Conservation (phyloP, 2,113 vertebrate species). For the Empidonax traillii region DNA sequence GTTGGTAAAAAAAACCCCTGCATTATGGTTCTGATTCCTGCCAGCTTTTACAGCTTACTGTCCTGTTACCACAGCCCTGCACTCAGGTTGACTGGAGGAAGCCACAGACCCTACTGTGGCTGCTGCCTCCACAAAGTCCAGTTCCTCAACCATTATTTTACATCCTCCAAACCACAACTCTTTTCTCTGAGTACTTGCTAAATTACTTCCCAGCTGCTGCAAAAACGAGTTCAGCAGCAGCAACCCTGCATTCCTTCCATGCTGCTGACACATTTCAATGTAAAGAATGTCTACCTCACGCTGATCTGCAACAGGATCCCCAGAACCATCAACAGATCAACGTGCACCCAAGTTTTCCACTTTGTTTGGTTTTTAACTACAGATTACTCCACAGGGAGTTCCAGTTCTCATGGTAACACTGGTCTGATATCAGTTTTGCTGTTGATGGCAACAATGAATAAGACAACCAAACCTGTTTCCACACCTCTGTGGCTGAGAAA, state of each 20-base stretch:
- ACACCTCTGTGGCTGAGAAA: neutral
- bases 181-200: neutral
- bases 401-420: neutral
- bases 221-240: neutral
- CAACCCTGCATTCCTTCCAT: fast-evolving
- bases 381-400: neutral
- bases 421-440: neutral
- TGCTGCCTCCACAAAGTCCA: neutral
- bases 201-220: neutral
- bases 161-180: too few relatives aligned
- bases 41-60: neutral
- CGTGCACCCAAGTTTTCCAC: neutral
- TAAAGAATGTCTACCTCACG: fast-evolving
- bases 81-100: neutral
- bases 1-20: neutral
- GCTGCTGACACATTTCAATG: neutral
- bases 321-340: fast-evolving
- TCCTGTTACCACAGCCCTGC: neutral
- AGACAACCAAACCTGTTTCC: neutral
- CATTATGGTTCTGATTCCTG: neutral
- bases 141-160: fast-evolving
- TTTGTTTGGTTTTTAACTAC: neutral
- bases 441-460: neutral
- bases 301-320: neutral
- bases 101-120: neutral